phyloP scores from a whole-genome alignment of 2,113 vertebrate species.

The Notechis scutatus region DNA sequence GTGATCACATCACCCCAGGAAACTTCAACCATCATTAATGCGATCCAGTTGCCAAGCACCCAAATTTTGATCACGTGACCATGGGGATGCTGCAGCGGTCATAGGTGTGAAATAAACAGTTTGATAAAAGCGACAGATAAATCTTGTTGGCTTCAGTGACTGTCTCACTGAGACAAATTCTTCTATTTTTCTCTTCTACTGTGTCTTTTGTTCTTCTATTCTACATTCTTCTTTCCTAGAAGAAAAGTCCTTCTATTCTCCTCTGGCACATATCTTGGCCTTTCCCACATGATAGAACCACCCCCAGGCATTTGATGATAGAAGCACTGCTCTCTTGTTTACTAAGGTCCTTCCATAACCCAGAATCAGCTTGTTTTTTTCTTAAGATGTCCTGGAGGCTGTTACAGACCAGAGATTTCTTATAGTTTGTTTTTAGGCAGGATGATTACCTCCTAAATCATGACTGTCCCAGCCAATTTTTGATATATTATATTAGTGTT shows the following conservation, averaged over 20 bases:
- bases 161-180: neutral
- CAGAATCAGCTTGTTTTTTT: neutral
- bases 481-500: neutral
- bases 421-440: neutral
- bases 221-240: neutral
- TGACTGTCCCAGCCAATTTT: neutral
- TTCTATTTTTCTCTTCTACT: neutral
- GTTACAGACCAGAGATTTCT: neutral
- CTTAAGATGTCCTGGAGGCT: neutral
- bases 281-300: neutral
- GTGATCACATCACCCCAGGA: too few relatives aligned
- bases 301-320: neutral
- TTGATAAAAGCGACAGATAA: neutral
- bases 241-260: neutral
- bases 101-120: neutral
- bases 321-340: neutral
- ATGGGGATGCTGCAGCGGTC: neutral
- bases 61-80: neutral
- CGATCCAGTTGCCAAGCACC: neutral
- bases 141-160: neutral
- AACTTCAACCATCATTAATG: too few relatives aligned
- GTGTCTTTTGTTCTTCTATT: neutral
- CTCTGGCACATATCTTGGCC: neutral
- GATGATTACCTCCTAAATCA: neutral
- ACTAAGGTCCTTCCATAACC: neutral